A percentile compares a stretch with the other conserved stretches of the same genome.
phyloP scores from a whole-genome alignment of 2,113 vertebrate genomes.

The Crotophaga sulcirostris region DNA sequence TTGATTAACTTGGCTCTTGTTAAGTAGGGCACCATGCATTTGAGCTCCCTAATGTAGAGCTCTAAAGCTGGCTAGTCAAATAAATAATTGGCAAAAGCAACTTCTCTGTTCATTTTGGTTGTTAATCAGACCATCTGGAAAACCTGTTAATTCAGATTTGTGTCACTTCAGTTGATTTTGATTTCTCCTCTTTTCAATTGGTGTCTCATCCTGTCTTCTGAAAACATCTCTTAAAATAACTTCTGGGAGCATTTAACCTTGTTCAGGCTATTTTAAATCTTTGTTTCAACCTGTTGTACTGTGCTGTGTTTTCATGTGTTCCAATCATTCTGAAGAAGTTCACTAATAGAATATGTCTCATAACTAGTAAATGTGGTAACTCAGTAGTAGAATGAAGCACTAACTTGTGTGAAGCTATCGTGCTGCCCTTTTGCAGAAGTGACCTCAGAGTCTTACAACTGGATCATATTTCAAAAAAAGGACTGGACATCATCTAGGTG shows the following conservation, averaged over 20 bases:
- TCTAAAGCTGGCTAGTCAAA: background rate
- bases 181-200: background rate
- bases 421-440: background rate
- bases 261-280: background rate
- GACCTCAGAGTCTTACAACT: background rate
- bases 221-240: background rate
- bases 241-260: slow-evolving; percentile 30
- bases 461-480: background rate
- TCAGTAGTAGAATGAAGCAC: background rate
- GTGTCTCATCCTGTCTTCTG: background rate
- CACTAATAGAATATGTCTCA: background rate
- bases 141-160: background rate
- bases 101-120: background rate
- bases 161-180: background rate
- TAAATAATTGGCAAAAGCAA: background rate
- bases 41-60: background rate
- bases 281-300: background rate
- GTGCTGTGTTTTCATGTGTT: background rate
- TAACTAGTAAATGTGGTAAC: background rate
- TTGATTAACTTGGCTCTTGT: background rate
- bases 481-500: background rate
- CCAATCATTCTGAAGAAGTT: background rate
- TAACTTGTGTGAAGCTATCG: background rate
- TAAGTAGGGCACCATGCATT: background rate
- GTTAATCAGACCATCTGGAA: slow-evolving; percentile 12